Evolutionary conservation across 2,797 vertebrate species (phyloP).

Genomic region (Ceryle rudis): DNA sequence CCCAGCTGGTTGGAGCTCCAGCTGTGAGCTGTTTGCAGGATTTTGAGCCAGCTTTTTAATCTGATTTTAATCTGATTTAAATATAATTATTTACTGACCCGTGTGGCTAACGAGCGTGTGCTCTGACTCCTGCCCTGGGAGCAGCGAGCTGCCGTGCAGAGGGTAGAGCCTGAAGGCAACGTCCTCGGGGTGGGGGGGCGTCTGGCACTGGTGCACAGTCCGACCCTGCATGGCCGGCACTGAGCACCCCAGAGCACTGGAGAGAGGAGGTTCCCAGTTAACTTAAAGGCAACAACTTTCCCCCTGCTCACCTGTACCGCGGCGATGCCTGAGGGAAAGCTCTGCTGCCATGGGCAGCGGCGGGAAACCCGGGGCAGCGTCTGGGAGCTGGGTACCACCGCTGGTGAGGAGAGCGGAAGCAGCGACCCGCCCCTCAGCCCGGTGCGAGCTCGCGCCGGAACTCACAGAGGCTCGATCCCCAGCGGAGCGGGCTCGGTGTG

Average conservation of each 20-base stretch:
- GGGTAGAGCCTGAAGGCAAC: not conserved
- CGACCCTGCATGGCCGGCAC: accelerated
- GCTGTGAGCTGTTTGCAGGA: not conserved
- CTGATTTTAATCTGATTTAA: not conserved
- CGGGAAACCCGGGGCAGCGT: accelerated
- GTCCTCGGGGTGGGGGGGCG: accelerated
- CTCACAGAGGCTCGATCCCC: accelerated
- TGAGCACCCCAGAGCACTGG: not conserved
- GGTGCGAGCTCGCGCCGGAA: accelerated
- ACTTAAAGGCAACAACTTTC: accelerated
- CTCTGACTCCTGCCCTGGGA: not conserved
- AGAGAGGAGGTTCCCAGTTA: accelerated
- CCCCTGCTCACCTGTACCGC: accelerated
- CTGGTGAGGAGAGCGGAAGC: accelerated
- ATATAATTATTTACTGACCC: not conserved
- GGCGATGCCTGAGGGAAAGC: not conserved
- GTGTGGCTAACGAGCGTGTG: accelerated
- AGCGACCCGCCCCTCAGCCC: accelerated
- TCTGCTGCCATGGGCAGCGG: accelerated
- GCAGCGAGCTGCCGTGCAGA: accelerated
- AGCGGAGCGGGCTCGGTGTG: accelerated
- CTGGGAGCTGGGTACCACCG: accelerated
- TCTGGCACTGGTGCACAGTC: accelerated
- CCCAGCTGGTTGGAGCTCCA: not conserved
- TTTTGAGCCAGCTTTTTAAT: not conserved